Conservation (phyloP, 2,888 invertebrate species). For the Euproctis similis region DNA sequence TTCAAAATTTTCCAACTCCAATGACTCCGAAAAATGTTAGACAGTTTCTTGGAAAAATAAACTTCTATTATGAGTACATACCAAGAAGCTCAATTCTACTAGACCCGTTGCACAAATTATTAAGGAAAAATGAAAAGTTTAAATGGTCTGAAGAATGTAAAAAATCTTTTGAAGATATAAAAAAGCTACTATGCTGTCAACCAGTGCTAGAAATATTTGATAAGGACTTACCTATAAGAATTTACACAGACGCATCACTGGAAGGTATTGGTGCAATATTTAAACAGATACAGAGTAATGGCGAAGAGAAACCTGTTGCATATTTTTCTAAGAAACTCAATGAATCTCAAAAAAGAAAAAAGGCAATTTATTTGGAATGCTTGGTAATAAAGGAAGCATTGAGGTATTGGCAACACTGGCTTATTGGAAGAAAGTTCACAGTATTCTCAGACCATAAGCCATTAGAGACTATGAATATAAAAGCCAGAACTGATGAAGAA, state of each 20-base stretch:
- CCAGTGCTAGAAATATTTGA: neutral
- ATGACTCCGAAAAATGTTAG: neutral
- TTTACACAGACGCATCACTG: neutral
- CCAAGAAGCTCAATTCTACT: neutral
- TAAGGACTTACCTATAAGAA: neutral
- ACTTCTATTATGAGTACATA: too few relatives aligned
- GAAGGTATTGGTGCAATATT: neutral
- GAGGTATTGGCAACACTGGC: too few relatives aligned
- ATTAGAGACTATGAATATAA: too few relatives aligned
- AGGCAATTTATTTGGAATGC: too few relatives aligned
- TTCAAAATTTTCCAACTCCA: too few relatives aligned
- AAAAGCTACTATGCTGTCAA: neutral
- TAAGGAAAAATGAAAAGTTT: slow-evolving; percentile 15
- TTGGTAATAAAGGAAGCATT: too few relatives aligned
- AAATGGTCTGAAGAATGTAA: slow-evolving; percentile 14
- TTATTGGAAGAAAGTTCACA: too few relatives aligned
- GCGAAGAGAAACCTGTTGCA: slow-evolving; percentile 7
- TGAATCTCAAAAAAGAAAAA: too few relatives aligned
- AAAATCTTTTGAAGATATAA: slow-evolving; percentile 1
- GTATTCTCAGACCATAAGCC: too few relatives aligned
- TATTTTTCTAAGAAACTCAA: too few relatives aligned
- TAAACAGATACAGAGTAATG: slow-evolving; percentile 7
- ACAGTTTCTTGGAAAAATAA: too few relatives aligned
- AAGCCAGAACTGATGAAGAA: too few relatives aligned
- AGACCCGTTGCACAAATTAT: neutral